Base-by-base conservation (phyloP, 2,113 vertebrate genomes). In the Sialia sialis region DNA sequence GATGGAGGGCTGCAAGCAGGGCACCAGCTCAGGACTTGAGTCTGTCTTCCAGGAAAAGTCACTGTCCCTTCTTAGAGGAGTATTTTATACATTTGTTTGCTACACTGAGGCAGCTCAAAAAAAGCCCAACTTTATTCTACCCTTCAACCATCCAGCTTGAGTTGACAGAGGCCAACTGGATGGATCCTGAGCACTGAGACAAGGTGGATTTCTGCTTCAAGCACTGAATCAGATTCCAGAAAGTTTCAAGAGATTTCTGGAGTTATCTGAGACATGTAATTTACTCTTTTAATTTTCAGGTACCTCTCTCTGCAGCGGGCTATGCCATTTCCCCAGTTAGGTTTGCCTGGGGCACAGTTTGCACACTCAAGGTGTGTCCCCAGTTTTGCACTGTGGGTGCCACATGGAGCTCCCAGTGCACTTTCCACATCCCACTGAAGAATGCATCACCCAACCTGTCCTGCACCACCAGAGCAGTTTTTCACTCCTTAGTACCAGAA, bases 371-470 rank as follows among this genome's bases (percentile, higher is more conserved):
- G 36, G 19, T 41, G 43, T 30, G 51, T 38, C 56, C 48, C 55
- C 41, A 9, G 11, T 34, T 78, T 26, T 63, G 69, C 30, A 13
- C 20, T 11, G 4, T n/a, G 41, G n/a, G 39, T 55, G 43, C 52
- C 8, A 64, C 34, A 27, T 0, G 0, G 29, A 84, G 52, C 26
- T 63, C 58, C 43, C 11, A 1, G 43, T 55, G 44, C 44, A 25
- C 48, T 44, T 58, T 46, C 44, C 15, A 2, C 4, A 8, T 23
- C 51, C 36, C 44, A 23, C 11, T 21, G 3, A 46, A 79, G 58
- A 5, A 59, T 3, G 0, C 23, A 59, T 49, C 52, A 6, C 43
- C 49, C 0, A 0, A 27, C 60, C 76, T 67, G 30, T 18, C 43
- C 63, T n/a, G 51, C 11, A 16, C 60, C 0, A 3, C 2, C 56